phyloP scores from a whole-genome alignment of 2,888 invertebrate genomes.

The Graphium colonna region DNA sequence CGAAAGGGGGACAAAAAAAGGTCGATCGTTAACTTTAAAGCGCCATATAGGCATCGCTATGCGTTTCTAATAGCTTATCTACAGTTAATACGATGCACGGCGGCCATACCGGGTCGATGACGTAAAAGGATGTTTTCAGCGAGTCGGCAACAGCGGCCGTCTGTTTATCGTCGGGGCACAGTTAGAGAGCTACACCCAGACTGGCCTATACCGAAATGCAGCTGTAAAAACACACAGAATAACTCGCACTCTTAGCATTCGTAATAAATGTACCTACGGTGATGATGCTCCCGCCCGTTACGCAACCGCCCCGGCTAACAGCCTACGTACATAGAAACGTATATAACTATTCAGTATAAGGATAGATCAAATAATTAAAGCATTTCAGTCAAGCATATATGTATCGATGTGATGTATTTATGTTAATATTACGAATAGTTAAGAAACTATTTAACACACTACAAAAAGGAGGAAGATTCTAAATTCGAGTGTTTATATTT shows the following conservation, averaged over 20 bases:
- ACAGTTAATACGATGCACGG: constrained; percentile 38
- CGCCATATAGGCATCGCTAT: not conserved
- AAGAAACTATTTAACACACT: no score
- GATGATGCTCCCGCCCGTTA: constrained; percentile 45
- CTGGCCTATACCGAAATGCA: constrained; percentile 66
- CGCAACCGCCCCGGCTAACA: constrained; percentile 39
- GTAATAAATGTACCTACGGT: constrained; percentile 51
- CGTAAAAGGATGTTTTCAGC: constrained; percentile 80
- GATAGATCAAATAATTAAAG: constrained; percentile 19
- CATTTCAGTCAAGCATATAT: constrained; percentile 23
- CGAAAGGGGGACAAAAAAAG: constrained; percentile 4
- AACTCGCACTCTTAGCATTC: constrained; percentile 54
- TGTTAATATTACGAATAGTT: no score
- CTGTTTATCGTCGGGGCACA: constrained; percentile 74
- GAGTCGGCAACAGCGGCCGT: constrained; percentile 66
- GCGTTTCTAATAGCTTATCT: not conserved
- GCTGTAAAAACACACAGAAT: constrained; percentile 72
- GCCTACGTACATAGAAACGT: constrained; percentile 43
- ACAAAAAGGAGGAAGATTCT: no score
- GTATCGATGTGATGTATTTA: not conserved
- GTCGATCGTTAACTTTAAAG: not conserved
- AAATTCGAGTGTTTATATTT: no score
- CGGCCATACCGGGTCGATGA: constrained; percentile 69
- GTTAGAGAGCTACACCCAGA: constrained; percentile 66
- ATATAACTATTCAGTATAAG: constrained; percentile 35